Evolutionary conservation across 1,140 invertebrate genomes (phyloP), one percentile per base, ranked within the genome.

Genomic region (Neodiprion virginianus): DNA sequence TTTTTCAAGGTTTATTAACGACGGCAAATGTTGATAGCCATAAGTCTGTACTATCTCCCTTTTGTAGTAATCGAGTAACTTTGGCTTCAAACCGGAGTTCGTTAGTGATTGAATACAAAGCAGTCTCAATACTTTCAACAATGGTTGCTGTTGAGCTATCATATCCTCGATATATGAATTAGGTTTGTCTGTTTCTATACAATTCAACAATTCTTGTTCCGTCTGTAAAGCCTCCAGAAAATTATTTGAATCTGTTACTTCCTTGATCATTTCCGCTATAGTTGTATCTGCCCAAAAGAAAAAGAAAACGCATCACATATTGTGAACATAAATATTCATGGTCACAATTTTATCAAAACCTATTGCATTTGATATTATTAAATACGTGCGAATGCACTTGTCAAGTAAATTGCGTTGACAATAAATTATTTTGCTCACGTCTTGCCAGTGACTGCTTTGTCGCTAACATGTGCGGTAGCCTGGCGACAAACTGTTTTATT

Each of bases 171-270:
- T 98, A 82, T 94, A 96, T 0, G 93, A 86, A 85, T 94, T 94
- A 0, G 94, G 90, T 88, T 96, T 97, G 80, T 99, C 97, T 1
- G 96, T 95, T 76, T 98, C 96, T 23, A 96, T 91, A 75, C 96
- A 96, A 83, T 97, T 95, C 75, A 98, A 90, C 79, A 98, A 94
- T 84, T 98, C 96, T 87, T 99, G 97, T 86, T 98, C 97, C 69
- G 92, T 88, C 82, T 93, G 90, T 12, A 95, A 85, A 68, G 90
- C 90, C 78, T 94, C 92, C 21, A 93, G 84, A 83, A 95, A 95
- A 67, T 90, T 89, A 75, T 90, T 91, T 8, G 89, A 89, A 79
- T 93, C 91, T 8, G 92, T 94, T 7, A 91, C 87, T 86, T 94
- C 93, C 85, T 94, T 94, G 2, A 95, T 90, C 81, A 95, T 85